phyloP scores from a whole-genome alignment of 1,140 invertebrate genomes.

The Triops cancriformis region DNA sequence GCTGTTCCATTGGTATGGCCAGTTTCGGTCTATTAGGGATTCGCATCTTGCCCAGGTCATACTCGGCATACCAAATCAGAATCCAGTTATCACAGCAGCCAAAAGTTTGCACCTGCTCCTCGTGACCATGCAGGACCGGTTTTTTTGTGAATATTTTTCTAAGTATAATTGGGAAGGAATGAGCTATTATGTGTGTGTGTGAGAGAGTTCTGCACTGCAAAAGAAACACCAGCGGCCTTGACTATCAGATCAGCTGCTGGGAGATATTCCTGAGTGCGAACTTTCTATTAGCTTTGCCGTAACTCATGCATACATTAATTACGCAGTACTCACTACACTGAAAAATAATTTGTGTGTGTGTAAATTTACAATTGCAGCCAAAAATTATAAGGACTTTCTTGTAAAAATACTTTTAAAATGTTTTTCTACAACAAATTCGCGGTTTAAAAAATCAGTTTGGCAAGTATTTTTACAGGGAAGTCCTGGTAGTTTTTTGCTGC shows the following conservation, averaged over 20 bases:
- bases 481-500: too few species aligned
- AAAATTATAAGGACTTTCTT: too few species aligned
- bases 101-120: slow-evolving; percentile 4
- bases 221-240: not conserved
- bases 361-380: too few species aligned
- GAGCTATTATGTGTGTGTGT: slow-evolving; percentile 1
- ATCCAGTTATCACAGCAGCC: not conserved
- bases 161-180: not conserved
- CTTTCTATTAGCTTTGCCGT: not conserved
- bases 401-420: too few species aligned
- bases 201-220: not conserved
- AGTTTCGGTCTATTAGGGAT: not conserved
- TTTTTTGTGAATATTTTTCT: not conserved
- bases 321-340: too few species aligned
- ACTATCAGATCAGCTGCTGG: not conserved
- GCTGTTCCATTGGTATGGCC: not conserved
- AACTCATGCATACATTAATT: too few species aligned
- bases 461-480: too few species aligned
- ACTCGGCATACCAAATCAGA: slow-evolving; percentile 7
- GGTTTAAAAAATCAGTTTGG: too few species aligned
- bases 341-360: too few species aligned
- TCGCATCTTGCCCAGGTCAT: not conserved
- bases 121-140: slow-evolving; percentile 6
- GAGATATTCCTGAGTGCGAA: not conserved
- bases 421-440: too few species aligned